These are phyloP conservation scores for Coilia nasus DNA, from an alignment of 2,797 vertebrate species.

Conservation along the genomic window DNA sequence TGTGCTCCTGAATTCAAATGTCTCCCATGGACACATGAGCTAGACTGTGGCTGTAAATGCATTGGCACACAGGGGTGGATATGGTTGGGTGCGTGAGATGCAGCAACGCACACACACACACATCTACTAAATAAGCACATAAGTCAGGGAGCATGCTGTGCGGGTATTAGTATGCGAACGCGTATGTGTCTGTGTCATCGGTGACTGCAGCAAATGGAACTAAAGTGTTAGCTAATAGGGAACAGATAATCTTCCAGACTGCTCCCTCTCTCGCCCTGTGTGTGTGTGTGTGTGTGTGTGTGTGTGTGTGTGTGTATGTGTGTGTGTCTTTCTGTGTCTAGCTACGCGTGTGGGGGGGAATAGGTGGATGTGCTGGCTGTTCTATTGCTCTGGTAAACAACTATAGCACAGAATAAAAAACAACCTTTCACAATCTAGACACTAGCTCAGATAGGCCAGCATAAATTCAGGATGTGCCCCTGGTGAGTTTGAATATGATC, in stretches of 20 bases:
- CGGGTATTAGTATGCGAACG: background rate
- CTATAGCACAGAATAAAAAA: too few relatives aligned
- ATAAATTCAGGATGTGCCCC: background rate
- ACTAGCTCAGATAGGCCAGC: background rate
- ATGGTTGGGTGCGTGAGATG: background rate
- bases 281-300: conserved; percentile 21
- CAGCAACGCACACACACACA: background rate
- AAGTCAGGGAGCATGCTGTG: background rate
- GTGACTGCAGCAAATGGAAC: too few relatives aligned
- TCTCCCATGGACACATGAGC: background rate
- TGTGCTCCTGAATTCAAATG: too few relatives aligned
- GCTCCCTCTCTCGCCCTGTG: conserved; percentile 36
- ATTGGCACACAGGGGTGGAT: background rate
- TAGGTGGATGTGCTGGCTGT: background rate
- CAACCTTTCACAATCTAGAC: too few relatives aligned
- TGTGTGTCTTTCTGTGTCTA: too few relatives aligned
- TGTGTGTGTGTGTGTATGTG: too few relatives aligned
- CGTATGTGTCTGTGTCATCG: background rate
- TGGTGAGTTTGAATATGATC: background rate
- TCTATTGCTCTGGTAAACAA: background rate
- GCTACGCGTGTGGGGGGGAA: too few relatives aligned
- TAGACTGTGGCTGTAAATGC: background rate
- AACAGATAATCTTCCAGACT: background rate
- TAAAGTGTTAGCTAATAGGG: too few relatives aligned
- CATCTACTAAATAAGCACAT: background rate